Evolutionary conservation across 1,140 invertebrate species (phyloP), one percentile per base, ranked within the genome.

Genomic region (Drosophila bipectinata): DNA sequence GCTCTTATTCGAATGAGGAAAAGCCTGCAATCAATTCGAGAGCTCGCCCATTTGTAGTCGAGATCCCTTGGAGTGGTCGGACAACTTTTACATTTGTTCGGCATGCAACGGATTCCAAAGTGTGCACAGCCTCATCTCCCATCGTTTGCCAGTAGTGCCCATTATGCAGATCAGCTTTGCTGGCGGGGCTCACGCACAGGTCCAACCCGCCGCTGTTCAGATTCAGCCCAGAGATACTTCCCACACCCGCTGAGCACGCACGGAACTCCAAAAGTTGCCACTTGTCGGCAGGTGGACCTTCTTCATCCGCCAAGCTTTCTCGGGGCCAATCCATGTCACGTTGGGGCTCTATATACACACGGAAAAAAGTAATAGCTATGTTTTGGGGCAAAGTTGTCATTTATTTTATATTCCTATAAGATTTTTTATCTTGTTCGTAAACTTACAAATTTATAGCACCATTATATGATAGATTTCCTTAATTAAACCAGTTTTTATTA

Each of bases 51-150:
- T 15, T 14, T 44, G 41, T 14, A 44, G 41, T 44, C 5, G 77
- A 75, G 76, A 87, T 81, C 80, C 82, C 85, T 81, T 45, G n/a
- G 52, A 88, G 58, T 76, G 52, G 82, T 87, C 58, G 56, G 58
- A 76, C 82, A 88, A 88, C 82, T 87, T 87, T 87, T 87, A 87
- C 82, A 85, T 78, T 81, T 71, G 64, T 45, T 53, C 54, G 60
- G 47, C 58, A 12, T 56, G 64, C 51, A 61, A 32, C 45, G 18
- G 14, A 21, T 7, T 53, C 48, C 30, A 37, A 41, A 47, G 53
- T 66, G 39, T 80, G 77, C 79, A 71, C 15, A 58, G 26, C 37
- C 44, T 56, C 66, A 71, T 47, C 44, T 62, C 52, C 59, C 66
- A 52, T 75, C 44, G 32, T 41, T 63, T 54, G 52, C 60, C 60